phyloP scores from a whole-genome alignment of 2,888 invertebrate species.

The Patella pellucida region DNA sequence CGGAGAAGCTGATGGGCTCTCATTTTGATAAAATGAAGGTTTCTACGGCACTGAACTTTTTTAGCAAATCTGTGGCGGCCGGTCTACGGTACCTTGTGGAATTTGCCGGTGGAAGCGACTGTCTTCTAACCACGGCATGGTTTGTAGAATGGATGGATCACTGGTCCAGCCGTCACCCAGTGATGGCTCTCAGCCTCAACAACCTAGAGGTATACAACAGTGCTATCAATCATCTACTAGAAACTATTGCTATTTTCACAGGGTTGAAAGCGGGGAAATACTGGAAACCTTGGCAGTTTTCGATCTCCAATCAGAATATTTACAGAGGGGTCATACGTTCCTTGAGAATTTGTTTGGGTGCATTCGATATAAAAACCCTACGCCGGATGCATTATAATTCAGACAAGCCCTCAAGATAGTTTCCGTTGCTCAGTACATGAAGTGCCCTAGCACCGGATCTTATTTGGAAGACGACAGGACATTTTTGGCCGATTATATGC shows the following conservation, averaged over 20 bases:
- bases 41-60: constrained; percentile 20
- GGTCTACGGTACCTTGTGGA: background rate
- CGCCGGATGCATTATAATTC: background rate
- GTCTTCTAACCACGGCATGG: background rate
- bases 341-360: background rate
- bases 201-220: background rate
- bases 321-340: background rate
- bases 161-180: background rate
- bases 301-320: background rate
- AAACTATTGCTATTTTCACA: background rate
- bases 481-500: background rate
- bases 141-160: background rate
- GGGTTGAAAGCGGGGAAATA: background rate
- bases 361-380: background rate
- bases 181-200: background rate
- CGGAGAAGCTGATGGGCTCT: background rate
- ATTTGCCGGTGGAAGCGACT: background rate
- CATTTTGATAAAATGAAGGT: background rate
- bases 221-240: background rate
- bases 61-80: background rate
- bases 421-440: background rate
- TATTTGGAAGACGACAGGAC: background rate
- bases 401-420: background rate
- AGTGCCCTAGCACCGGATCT: background rate
- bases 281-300: background rate